These are phyloP conservation scores for Phaonia tiefii DNA, from an alignment of 2,888 invertebrate genomes.

Conservation along the genomic window DNA sequence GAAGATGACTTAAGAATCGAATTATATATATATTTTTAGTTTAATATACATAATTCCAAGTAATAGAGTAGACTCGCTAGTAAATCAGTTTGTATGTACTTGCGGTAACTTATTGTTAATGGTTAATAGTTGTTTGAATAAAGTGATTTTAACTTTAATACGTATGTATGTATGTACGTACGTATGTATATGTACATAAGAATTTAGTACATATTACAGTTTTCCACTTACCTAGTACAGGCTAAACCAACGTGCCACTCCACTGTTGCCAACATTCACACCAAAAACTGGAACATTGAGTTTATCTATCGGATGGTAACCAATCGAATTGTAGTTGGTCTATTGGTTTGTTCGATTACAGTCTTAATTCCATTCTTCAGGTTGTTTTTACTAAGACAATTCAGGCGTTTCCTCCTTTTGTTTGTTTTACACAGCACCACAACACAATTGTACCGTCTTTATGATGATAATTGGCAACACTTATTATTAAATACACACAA, in stretches of 20 bases:
- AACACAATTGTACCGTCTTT: background rate
- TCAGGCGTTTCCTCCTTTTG: too few species aligned
- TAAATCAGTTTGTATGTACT: too few species aligned
- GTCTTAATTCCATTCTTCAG: conserved; percentile 57
- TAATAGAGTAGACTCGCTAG: too few species aligned
- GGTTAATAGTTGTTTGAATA: too few species aligned
- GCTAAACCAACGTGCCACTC: conserved; percentile 81
- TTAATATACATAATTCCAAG: too few species aligned
- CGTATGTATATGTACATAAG: too few species aligned
- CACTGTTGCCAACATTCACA: conserved; percentile 82
- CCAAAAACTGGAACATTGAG: conserved; percentile 69
- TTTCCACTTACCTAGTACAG: conserved; percentile 80
- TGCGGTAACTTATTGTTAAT: too few species aligned
- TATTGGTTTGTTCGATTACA: conserved; percentile 49
- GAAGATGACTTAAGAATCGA: too few species aligned
- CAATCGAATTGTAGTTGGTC: conserved; percentile 29
- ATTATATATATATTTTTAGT: too few species aligned
- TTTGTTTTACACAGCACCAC: background rate
- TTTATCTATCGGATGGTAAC: conserved; percentile 54
- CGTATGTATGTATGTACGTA: too few species aligned
- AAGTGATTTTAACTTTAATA: too few species aligned
- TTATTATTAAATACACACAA: background rate
- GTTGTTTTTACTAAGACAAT: conserved; percentile 15
- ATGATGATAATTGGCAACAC: background rate
- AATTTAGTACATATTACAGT: too few species aligned